Base-by-base conservation (phyloP, 2,113 vertebrate species). In the Phyllostomus discolor region DNA sequence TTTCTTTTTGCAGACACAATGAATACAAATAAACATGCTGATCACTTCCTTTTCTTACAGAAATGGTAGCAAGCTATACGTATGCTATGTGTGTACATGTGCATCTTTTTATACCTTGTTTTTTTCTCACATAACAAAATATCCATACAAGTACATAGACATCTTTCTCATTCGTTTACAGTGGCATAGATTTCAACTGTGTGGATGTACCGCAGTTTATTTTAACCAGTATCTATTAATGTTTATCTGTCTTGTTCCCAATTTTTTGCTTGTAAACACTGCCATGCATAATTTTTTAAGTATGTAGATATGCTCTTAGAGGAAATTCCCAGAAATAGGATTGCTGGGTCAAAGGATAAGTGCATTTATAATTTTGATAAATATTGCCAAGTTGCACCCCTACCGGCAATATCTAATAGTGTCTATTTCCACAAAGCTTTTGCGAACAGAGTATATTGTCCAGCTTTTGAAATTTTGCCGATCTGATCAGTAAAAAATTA, bases 241-340 rank as follows among this genome's bases (percentile, higher is more conserved):
- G 46, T 76, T 66, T 81, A 72, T 52, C 70, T 59, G 38, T 14
- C 41, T 54, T 33, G 14, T 73, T 91, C 17, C 66, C 35, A 57
- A 35, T 90, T 48, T 75, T 85, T 78, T 91, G 15, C n/a, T 88
- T 46, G 59, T 81, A 78, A 95, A 41, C 9, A 82, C 28, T 67
- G n/a, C 4, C 4, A 24, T 70, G 20, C 70, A 2, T 43, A 59
- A 28, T 48, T 50, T 94, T 62, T 78, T 16, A 81, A 43, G 28
- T 50, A 14, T 10, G 6, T 57, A 66, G 41, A 50, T 38, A 20
- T 76, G 33, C 5, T 88, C 91, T 87, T 52, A 92, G 64, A 92
- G 82, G 59, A 95, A 95, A 94, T 22, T 90, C 26, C n/a, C 59
- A 97, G 79, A 93, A 97, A 89, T 10, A 48, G 15, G 70, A 78